Evolutionary conservation across 2,113 vertebrate species (phyloP).

Genomic region (Gasterosteus aculeatus): DNA sequence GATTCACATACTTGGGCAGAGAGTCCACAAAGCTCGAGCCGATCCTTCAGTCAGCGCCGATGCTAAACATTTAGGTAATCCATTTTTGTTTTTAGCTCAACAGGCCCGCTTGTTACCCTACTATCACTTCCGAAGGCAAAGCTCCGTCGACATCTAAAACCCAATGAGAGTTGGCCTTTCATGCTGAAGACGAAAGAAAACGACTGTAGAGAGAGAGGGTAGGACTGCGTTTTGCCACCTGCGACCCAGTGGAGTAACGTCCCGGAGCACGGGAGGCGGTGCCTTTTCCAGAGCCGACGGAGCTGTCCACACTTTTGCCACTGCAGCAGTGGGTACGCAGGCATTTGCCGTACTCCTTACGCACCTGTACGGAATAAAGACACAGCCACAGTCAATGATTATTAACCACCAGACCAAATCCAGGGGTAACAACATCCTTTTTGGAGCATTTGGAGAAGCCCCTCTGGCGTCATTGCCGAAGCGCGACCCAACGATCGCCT

Average conservation of each 20-base stretch:
- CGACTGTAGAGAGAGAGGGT: not conserved
- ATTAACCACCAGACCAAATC: not conserved
- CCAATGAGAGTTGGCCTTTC: not conserved
- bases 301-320: slow-evolving; percentile 95
- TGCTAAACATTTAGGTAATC: slow-evolving; percentile 10
- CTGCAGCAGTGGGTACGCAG: slow-evolving; percentile 96
- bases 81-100: slow-evolving; percentile 14
- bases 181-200: not conserved
- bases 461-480: not conserved
- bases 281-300: slow-evolving; percentile 93
- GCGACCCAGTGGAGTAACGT: slow-evolving; percentile 93
- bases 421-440: not conserved
- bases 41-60: slow-evolving; percentile 10
- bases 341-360: slow-evolving; percentile 97
- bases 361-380: slow-evolving; percentile 82
- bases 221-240: slow-evolving; percentile 74
- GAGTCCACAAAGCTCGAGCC: slow-evolving; percentile 21
- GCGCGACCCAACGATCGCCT: not conserved
- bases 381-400: not conserved
- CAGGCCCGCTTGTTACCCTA: not conserved
- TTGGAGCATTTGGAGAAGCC: not conserved
- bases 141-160: too few species aligned
- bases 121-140: not conserved
- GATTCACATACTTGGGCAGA: slow-evolving; percentile 32
- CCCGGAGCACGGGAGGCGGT: slow-evolving; percentile 90